Percentiles rank a stretch among this genome's conserved stretches.
phyloP scores from a whole-genome alignment of 2,888 invertebrate species.

The Nomada fabriciana region DNA sequence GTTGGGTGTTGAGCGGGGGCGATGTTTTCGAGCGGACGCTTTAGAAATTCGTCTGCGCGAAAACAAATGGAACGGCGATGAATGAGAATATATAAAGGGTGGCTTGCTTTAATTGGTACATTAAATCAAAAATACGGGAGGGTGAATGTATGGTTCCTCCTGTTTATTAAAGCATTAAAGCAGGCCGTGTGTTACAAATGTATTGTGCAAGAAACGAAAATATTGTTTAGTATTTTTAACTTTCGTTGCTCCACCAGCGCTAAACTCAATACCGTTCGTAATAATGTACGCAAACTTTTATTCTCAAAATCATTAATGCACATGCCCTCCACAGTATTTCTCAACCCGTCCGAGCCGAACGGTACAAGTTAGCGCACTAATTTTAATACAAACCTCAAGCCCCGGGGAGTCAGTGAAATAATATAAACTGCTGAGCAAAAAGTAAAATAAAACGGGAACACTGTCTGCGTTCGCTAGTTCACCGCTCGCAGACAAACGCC shows the following conservation, averaged over 20 bases:
- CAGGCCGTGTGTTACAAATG: too few species aligned
- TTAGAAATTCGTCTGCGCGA: not conserved
- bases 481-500: not conserved
- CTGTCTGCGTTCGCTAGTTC: not conserved
- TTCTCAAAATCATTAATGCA: too few species aligned
- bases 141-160: not conserved
- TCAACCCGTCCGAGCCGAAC: too few species aligned
- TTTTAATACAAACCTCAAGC: too few species aligned
- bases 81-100: not conserved
- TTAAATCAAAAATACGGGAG: not conserved
- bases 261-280: too few species aligned
- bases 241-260: too few species aligned
- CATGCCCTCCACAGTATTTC: too few species aligned
- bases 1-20: not conserved
- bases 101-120: constrained; percentile 12
- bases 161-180: not conserved
- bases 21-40: not conserved
- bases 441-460: not conserved
- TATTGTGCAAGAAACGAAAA: too few species aligned
- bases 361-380: too few species aligned
- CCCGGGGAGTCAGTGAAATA: too few species aligned
- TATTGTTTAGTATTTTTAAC: too few species aligned
- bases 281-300: too few species aligned
- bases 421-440: not conserved
- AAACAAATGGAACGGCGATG: not conserved